Evolutionary conservation across 2,797 vertebrate species (phyloP).

Genomic region (Ispidina lecontei): DNA sequence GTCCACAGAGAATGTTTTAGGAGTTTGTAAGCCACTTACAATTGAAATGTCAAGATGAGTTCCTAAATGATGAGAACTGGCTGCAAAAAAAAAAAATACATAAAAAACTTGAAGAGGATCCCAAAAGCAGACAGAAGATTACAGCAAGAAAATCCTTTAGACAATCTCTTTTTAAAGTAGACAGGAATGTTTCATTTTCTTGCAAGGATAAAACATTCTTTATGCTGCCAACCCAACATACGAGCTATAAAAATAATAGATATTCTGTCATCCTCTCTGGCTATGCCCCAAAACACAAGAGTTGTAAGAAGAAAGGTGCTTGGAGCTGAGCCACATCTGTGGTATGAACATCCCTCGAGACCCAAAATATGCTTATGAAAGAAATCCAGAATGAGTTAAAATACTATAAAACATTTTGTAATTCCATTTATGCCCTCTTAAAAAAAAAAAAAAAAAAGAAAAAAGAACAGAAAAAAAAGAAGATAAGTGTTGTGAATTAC

Average conservation of each 20-base stretch:
- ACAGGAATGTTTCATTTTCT: slow-evolving; percentile 14
- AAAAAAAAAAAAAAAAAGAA: neutral
- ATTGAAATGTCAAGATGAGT: neutral
- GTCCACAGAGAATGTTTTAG: neutral
- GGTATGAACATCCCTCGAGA: neutral
- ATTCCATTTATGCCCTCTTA: neutral
- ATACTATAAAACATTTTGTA: neutral
- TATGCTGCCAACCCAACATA: neutral
- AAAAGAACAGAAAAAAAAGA: neutral
- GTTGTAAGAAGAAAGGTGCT: neutral
- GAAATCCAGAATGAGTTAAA: neutral
- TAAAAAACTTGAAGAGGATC: neutral
- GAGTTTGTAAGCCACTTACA: neutral
- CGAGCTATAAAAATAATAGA: slow-evolving; percentile 33
- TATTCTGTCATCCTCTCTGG: slow-evolving; percentile 21
- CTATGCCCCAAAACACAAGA: neutral
- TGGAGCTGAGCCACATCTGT: neutral
- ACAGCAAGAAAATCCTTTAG: neutral
- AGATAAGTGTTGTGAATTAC: neutral
- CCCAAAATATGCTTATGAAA: neutral
- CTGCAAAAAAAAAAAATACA: neutral
- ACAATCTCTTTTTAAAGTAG: neutral
- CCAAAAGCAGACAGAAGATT: neutral
- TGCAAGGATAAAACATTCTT: neutral
- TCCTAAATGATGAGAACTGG: neutral